Evolutionary conservation across 2,113 vertebrate genomes (phyloP), one percentile per base, ranked within the genome.

Genomic region (Cyanoderma ruficeps): DNA sequence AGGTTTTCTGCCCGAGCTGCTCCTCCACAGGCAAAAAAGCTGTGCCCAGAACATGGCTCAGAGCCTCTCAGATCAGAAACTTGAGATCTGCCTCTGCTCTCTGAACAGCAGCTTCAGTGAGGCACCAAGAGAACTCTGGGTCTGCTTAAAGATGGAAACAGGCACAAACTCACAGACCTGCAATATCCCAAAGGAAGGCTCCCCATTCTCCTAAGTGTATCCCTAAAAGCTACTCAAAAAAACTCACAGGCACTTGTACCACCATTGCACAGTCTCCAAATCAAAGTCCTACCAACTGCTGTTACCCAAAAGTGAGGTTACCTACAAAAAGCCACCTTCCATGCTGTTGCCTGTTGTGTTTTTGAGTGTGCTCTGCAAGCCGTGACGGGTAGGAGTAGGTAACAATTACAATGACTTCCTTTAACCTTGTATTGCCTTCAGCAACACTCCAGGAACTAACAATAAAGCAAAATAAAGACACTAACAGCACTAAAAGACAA

Each of bases 121-220:
- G 20, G 33, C 50, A 42, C 3, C 1, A 27, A 6, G 63, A 87
- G 60, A 64, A 2, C 6, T 42, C n/a, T 13, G 68, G 24, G 8
- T 35, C 50, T 61, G 31, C 28, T 50, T 33, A 44, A 52, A 72
- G 50, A 35, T 2, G 0, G 35, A 75, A 64, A 24, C 22, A 42
- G 37, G 71, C 76, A 74, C n/a, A 44, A 50, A 52, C 33, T 37
- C 65, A 41, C 2, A 69, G 13, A 47, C 8, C 33, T 0, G 2
- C 24, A 70, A 37, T 2, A 64, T 6, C 21, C 35, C 23, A 49
- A 68, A 25, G 64, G 53, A 91, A 50, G 68, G 15, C 13, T 55
- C n/a, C 49, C 13, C 13, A 3, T 19, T 59, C 31, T 37, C 7
- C 0, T 15, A 71, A 67, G 11, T 0, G 8, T 13, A 49, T 55